These are phyloP conservation scores for Agraylea sexmaculata DNA, from an alignment of 1,140 invertebrate species.

Conservation along the genomic window DNA sequence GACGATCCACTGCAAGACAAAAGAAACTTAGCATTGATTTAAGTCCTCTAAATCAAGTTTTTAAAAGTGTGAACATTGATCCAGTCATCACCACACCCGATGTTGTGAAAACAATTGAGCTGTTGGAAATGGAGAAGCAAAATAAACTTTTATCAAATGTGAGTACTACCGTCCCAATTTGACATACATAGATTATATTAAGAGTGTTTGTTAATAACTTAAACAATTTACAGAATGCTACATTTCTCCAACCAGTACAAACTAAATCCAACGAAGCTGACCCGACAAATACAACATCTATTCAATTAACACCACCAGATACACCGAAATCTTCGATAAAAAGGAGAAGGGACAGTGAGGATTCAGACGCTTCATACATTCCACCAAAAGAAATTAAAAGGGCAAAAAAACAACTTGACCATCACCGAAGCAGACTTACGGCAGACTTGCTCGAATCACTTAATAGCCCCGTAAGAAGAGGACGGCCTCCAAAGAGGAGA, in stretches of 20 bases:
- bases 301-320: slow-evolving; percentile 16
- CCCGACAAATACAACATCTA: neutral
- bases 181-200: neutral
- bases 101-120: slow-evolving; percentile 13
- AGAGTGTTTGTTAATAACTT: neutral
- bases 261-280: neutral
- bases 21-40: too few species aligned
- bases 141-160: slow-evolving; percentile 1
- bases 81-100: slow-evolving; percentile 15
- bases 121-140: slow-evolving; percentile 11
- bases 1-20: too few species aligned
- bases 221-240: neutral
- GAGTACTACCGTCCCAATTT: neutral
- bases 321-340: slow-evolving; percentile 13
- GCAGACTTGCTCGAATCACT: slow-evolving; percentile 2
- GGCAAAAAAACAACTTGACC: neutral
- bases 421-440: neutral
- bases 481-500: slow-evolving; percentile 14
- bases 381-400: slow-evolving; percentile 5
- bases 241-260: neutral
- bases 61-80: neutral
- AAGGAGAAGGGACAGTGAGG: slow-evolving; percentile 14
- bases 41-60: neutral
- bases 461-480: slow-evolving; percentile 10
- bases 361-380: slow-evolving; percentile 14